Percentiles rank a stretch among this genome's conserved stretches.
phyloP scores from a whole-genome alignment of 2,797 vertebrate genomes.

The Triplophysa yarkandensis region DNA sequence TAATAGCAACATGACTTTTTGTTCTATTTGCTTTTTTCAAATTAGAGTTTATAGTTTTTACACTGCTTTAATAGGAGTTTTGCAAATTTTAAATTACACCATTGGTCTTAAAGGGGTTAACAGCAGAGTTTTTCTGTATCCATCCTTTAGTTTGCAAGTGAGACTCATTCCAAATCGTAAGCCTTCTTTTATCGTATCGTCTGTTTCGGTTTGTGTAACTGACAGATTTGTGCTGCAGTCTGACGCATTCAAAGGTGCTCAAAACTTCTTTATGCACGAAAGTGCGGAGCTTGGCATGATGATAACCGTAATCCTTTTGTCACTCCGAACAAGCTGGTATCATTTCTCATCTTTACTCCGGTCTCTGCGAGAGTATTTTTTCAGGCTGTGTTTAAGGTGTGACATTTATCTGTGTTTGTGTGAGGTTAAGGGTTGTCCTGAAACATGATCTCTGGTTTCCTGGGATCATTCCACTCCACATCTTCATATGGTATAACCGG shows the following conservation, averaged over 20 bases:
- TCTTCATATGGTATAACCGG: not conserved
- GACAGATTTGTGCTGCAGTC: not conserved
- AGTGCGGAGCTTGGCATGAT: not conserved
- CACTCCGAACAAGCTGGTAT: not conserved
- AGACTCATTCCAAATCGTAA: not conserved
- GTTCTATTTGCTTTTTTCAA: too few species aligned
- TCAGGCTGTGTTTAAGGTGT: not conserved
- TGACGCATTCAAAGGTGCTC: not conserved
- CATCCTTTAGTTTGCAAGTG: not conserved
- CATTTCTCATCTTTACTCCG: constrained; percentile 8
- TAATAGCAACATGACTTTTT: not conserved
- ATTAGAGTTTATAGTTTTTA: too few species aligned
- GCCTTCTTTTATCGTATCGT: not conserved
- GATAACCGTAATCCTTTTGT: constrained; percentile 15
- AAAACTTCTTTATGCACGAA: not conserved
- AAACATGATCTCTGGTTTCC: constrained; percentile 3
- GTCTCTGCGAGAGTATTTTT: not conserved
- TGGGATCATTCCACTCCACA: not conserved
- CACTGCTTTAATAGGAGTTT: too few species aligned
- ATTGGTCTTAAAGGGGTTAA: not conserved
- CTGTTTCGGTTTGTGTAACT: not conserved
- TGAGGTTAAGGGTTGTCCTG: constrained; percentile 15
- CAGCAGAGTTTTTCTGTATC: not conserved
- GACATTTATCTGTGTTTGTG: constrained; percentile 16
- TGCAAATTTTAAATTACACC: not conserved